Evolutionary conservation across 2,113 vertebrate species (phyloP).

Genomic region (Dipodomys stephensi): DNA sequence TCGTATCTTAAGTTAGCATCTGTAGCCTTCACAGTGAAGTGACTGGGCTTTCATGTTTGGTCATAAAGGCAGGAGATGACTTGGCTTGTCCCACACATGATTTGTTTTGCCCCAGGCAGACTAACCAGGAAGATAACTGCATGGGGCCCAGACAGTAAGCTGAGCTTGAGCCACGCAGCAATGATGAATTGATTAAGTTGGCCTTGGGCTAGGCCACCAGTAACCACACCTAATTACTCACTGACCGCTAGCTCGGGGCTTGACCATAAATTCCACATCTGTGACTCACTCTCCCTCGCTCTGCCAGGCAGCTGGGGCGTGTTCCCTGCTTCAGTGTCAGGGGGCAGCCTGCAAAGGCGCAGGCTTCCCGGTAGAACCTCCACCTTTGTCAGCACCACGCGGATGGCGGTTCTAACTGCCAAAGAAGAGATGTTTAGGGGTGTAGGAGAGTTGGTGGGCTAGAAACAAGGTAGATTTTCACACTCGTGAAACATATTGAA

Average conservation of each 20-base stretch:
- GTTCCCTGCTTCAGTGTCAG: no score
- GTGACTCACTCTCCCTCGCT: neutral
- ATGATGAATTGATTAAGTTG: neutral
- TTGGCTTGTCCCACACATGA: neutral
- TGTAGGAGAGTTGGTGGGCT: rapidly evolving
- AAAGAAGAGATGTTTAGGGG: rapidly evolving
- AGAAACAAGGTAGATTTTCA: neutral
- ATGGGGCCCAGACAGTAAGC: neutral
- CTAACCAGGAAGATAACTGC: neutral
- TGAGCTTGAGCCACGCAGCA: rapidly evolving
- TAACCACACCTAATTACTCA: slow-evolving; percentile 45
- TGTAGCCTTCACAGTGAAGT: rapidly evolving
- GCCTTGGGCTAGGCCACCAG: neutral
- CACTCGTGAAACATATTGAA: rapidly evolving
- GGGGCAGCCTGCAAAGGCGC: no score
- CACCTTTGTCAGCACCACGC: neutral
- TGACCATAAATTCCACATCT: neutral
- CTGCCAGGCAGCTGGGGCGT: no score
- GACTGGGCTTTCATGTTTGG: neutral
- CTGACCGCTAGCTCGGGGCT: neutral
- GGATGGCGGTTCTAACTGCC: rapidly evolving
- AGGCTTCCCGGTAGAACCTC: no score
- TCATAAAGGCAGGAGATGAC: neutral
- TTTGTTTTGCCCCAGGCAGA: neutral
- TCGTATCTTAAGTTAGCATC: neutral